A percentile compares a stretch with the other conserved stretches of the same genome.
Evolutionary conservation across 2,888 invertebrate genomes (phyloP).

Genomic region (Athalia cordata): DNA sequence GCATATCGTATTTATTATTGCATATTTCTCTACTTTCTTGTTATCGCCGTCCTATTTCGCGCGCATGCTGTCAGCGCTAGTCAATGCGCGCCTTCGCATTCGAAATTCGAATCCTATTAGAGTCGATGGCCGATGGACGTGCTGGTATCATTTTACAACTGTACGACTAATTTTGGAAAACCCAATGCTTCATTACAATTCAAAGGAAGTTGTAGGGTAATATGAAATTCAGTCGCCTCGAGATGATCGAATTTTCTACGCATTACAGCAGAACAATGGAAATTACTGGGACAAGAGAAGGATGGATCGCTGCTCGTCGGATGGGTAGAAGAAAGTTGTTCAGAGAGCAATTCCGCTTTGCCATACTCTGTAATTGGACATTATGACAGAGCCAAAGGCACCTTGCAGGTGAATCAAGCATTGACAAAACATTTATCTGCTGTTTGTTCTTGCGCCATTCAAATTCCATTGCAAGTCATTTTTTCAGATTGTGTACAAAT

Average conservation of each 20-base stretch:
- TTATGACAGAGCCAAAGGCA: conserved; percentile 65
- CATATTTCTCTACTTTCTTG: not conserved
- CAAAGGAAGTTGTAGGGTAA: not conserved
- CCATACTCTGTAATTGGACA: conserved; percentile 67
- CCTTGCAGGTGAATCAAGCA: conserved; percentile 59
- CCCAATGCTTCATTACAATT: too few species aligned
- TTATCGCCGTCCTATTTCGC: too few species aligned
- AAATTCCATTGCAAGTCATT: conserved; percentile 11
- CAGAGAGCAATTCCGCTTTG: conserved; percentile 48
- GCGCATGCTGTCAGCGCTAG: too few species aligned
- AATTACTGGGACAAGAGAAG: conserved; percentile 87
- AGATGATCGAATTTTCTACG: not conserved
- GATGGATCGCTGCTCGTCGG: conserved; percentile 84
- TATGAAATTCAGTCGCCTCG: not conserved
- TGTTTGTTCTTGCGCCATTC: conserved; percentile 12
- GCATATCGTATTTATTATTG: too few species aligned
- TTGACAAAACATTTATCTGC: not conserved
- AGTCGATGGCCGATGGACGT: too few species aligned
- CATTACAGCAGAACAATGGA: conserved; percentile 82
- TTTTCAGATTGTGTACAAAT: conserved; percentile 77
- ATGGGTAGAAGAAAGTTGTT: conserved; percentile 75
- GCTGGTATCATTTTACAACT: too few species aligned
- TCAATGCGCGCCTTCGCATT: too few species aligned
- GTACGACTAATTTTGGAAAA: too few species aligned
- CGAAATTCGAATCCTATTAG: too few species aligned